These are phyloP conservation scores for Strigamia transsilvanica DNA, from an alignment of 2,888 invertebrate genomes.

Conservation along the genomic window DNA sequence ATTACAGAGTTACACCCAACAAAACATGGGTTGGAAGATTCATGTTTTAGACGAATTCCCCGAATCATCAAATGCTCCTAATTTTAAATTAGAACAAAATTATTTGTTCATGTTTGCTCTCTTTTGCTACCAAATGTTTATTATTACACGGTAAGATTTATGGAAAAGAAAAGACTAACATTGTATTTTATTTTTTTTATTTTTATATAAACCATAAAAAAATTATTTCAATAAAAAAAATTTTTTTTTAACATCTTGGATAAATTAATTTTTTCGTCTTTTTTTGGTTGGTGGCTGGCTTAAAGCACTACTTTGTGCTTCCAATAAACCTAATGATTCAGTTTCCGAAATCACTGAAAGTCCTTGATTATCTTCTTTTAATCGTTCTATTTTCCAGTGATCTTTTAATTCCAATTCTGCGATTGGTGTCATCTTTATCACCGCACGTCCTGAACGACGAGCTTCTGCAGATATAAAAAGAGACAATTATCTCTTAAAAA, in stretches of 20 bases:
- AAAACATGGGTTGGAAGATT: constrained; percentile 95
- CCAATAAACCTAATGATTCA: neutral
- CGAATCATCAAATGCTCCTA: neutral
- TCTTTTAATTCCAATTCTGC: constrained; percentile 18
- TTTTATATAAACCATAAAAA: no score
- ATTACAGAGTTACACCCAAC: constrained; percentile 84
- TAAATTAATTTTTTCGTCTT: neutral
- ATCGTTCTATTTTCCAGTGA: neutral
- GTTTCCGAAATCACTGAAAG: neutral
- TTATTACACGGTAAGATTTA: no score
- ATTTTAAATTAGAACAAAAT: neutral
- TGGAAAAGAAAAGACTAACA: no score
- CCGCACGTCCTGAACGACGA: neutral
- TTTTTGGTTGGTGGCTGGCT: neutral
- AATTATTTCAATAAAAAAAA: no score
- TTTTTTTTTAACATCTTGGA: neutral
- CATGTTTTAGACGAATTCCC: constrained; percentile 76
- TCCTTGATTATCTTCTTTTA: constrained; percentile 1
- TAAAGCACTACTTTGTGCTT: neutral
- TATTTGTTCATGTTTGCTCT: neutral
- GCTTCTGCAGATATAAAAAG: constrained; percentile 7
- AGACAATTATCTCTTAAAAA: neutral
- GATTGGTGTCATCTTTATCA: neutral
- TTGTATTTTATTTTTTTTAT: no score
- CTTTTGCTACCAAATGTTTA: neutral